Base-by-base conservation (phyloP, 2,113 vertebrate genomes). In the Daboia siamensis region DNA sequence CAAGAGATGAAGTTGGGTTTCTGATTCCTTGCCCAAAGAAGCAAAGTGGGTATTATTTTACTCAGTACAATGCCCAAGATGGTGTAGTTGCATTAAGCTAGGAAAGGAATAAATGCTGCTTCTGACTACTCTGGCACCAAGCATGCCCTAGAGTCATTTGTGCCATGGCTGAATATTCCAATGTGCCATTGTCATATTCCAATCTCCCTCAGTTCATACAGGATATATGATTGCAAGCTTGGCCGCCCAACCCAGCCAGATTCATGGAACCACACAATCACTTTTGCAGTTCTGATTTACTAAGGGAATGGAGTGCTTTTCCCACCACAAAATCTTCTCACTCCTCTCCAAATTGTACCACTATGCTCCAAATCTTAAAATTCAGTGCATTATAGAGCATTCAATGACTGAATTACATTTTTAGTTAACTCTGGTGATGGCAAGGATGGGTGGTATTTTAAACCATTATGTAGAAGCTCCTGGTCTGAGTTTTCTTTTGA, bases 321-420 rank as follows among this genome's bases (percentile, higher is more conserved):
- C 0, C 3, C 29, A 1, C 93, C 95, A 89, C 94, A 52, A 86
- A 95, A 94, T 69, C 93, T 93, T 93, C 91, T 93, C 94, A 33
- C 2, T 92, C 91, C 61, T 91, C 94, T 89, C 74, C 95, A 95
- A 95, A 93, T 96, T 93, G 87, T 94, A 94, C 93, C 94, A 94
- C 87, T 93, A 2, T 90, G 91, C 92, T 96, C 95, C 94, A 88
- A 91, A 94, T 96, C 94, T 94, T 92, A 93, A 44, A 94, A 95
- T 94, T 93, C 96, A 93, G 23, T 3, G 8, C 94, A 95, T 91
- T 94, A 95, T 95, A 0, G 94, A 94, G 93, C 96, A 94, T 96
- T 96, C 95, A 97, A 95, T 0, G 11, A 86, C 94, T 94, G 96
- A 96, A 97, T 97, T 96, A 96, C 96, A 96, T 96, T 93, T 96